Conservation (phyloP, 2,888 invertebrate genomes). For the Nowickia ferox region DNA sequence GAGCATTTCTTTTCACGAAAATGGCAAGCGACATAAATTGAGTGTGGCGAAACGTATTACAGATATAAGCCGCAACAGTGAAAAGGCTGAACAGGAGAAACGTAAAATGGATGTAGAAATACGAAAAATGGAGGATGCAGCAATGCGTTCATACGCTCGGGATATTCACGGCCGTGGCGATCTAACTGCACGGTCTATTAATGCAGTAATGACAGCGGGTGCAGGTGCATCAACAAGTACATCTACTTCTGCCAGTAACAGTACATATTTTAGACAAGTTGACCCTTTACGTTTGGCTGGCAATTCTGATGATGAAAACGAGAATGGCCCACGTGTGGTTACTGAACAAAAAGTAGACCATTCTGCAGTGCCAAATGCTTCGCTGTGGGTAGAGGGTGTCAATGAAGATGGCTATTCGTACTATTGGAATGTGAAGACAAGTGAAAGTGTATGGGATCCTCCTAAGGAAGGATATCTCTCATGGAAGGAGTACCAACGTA, state of each 20-base stretch:
- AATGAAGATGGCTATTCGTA: constrained; percentile 91
- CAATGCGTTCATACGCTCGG: constrained; percentile 93
- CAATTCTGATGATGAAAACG: constrained; percentile 79
- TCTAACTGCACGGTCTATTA: constrained; percentile 80
- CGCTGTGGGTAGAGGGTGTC: constrained; percentile 91
- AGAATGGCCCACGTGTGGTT: constrained; percentile 76
- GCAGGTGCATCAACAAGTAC: constrained; percentile 79
- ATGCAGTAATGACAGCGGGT: constrained; percentile 76
- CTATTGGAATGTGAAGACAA: constrained; percentile 93
- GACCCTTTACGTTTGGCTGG: constrained; percentile 82
- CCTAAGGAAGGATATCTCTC: constrained; percentile 89
- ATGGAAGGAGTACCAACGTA: constrained; percentile 86
- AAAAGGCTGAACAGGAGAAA: constrained; percentile 90
- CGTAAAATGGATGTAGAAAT: constrained; percentile 91
- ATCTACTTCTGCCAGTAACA: neutral
- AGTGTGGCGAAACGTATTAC: constrained; percentile 94
- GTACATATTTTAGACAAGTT: constrained; percentile 75
- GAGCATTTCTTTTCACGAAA: constrained; percentile 97
- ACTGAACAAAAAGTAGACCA: constrained; percentile 77
- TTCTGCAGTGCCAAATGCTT: constrained; percentile 79
- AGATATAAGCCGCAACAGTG: constrained; percentile 92
- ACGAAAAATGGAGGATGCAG: constrained; percentile 95
- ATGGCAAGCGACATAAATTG: constrained; percentile 95
- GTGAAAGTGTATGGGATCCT: constrained; percentile 90
- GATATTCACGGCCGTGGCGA: constrained; percentile 86